phyloP scores from a whole-genome alignment of 2,797 vertebrate species.

The Psittacula derbiana region DNA sequence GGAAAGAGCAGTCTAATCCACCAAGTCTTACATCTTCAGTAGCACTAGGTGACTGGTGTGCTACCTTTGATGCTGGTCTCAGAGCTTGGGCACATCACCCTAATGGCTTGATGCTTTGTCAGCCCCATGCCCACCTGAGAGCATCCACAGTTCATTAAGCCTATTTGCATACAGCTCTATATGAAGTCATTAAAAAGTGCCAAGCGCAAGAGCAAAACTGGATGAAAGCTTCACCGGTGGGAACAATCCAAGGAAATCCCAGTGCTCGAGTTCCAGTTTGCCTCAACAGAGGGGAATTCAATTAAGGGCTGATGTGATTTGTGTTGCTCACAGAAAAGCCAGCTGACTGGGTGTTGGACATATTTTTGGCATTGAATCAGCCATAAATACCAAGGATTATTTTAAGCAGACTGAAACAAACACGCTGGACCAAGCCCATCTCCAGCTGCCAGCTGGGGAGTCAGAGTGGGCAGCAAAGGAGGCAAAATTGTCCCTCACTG shows the following conservation, averaged over 20 bases:
- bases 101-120: background rate
- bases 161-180: background rate
- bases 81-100: rapidly evolving
- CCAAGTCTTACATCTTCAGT: background rate
- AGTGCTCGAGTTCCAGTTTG: background rate
- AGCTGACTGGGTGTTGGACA: background rate
- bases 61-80: background rate
- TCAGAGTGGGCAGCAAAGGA: background rate
- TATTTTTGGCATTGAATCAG: conserved; percentile 12
- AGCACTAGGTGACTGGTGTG: background rate
- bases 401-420: conserved; percentile 7
- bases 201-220: background rate
- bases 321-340: background rate
- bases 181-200: background rate
- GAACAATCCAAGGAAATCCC: conserved; percentile 63
- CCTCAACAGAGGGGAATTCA: conserved; percentile 39
- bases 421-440: background rate
- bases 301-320: conserved; percentile 11
- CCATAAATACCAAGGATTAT: conserved; percentile 9
- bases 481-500: background rate
- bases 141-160: background rate
- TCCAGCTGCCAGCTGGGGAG: background rate
- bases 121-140: background rate
- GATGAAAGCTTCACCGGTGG: background rate
- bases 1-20: background rate